Base-by-base conservation (phyloP, 2,888 invertebrate species). In the Melipona beecheii region DNA sequence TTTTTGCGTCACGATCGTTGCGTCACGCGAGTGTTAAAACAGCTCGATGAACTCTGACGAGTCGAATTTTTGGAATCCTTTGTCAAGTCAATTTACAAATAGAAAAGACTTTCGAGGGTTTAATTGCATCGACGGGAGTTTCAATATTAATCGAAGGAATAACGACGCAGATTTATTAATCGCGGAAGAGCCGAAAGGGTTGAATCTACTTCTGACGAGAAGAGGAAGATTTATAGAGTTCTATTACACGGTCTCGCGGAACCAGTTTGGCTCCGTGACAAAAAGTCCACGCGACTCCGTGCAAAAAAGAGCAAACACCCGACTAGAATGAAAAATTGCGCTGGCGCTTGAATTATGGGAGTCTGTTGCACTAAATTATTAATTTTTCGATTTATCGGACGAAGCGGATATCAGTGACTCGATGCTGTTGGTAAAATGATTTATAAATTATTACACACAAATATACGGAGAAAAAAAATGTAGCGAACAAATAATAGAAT, bases 211-310 rank as follows among this genome's bases (percentile, higher is more conserved):
- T 54, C 24, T 54, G 52, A 71, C 54, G 77, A 62, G 71, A 71
- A 77, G 64, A n/a, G 54, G 54, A 71, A 54, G 71, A 71, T 77
- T 71, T 71, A 77, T 71, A 27, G 64, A 27, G 64, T 43, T 36
- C 31, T 62, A 70, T 62, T 70, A 62, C 52, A 19, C n/a, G 24
- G 52, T 27, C 62, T 43, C 43, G 62, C 21, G 77, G 64, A 71
- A 77, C 77, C 77, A 77, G 77, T 77, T 71, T 77, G 64, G 27
- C 24, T 43, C 17, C 36, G 36, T 60, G 69, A 76, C 36, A 50
- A 69, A 75, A 75, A 69, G 21, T 69, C 36, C 62, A 19, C 50
- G 50, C 60, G 9, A 69, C 58, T 60, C 24, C 31, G 0, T 4
- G 31, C 4, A 31, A 31, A 31, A 36, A 64, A 50, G 50, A 31